Evolutionary conservation across 2,113 vertebrate genomes (phyloP).

Genomic region (Gallinago media): DNA sequence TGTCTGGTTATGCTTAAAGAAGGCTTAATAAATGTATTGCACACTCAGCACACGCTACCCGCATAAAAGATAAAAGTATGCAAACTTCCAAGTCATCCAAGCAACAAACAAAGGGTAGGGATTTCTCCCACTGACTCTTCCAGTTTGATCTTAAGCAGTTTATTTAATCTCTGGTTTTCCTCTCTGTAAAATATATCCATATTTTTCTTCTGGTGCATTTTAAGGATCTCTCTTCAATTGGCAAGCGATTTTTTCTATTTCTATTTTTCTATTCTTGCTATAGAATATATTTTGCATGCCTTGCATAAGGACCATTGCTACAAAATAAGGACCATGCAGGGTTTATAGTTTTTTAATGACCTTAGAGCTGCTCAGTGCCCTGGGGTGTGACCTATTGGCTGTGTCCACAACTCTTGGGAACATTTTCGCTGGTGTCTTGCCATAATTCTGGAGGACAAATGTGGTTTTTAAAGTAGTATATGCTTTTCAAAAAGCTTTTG

Average conservation of each 20-base stretch:
- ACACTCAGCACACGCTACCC: not conserved
- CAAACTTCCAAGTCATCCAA: not conserved
- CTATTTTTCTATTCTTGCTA: not conserved
- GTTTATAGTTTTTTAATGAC: not conserved
- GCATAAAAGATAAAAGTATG: not conserved
- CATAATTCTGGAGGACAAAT: not conserved
- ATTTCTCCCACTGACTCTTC: not conserved
- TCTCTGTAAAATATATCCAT: not conserved
- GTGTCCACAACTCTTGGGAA: not conserved
- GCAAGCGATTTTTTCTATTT: not conserved
- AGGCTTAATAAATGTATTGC: conserved; percentile 40
- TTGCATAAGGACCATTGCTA: not conserved
- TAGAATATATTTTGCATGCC: not conserved
- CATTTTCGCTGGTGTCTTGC: not conserved
- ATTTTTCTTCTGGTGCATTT: not conserved
- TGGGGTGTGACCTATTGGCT: not conserved
- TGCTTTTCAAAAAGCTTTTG: not conserved
- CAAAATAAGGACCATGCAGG: not conserved
- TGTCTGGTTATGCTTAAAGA: not conserved
- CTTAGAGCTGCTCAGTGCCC: not conserved
- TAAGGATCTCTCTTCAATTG: not conserved
- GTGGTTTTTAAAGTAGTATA: not conserved
- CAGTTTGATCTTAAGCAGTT: not conserved
- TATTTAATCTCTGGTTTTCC: not conserved
- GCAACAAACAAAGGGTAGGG: not conserved